Evolutionary conservation across 2,888 invertebrate genomes (phyloP).

Genomic region (Drosophila niveifrons): DNA sequence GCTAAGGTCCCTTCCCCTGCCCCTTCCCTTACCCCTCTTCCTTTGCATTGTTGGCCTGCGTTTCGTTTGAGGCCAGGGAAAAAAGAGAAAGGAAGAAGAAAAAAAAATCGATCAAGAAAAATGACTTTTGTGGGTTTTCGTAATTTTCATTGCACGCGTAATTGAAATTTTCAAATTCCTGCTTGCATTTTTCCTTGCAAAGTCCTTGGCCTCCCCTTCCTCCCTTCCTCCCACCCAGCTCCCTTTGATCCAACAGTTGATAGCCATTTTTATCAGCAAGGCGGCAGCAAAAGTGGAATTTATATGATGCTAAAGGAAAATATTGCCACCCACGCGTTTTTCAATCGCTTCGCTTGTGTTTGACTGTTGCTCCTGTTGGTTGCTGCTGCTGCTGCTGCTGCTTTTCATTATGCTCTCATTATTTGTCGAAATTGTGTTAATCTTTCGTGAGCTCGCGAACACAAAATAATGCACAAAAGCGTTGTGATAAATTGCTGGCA

Average conservation of each 20-base stretch:
- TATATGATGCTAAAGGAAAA: constrained; percentile 77
- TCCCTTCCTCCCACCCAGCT: not conserved
- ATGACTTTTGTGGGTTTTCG: constrained; percentile 82
- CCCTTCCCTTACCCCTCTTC: constrained; percentile 4
- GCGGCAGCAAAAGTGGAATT: constrained; percentile 64
- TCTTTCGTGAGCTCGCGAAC: constrained; percentile 56
- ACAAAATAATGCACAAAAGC: constrained; percentile 52
- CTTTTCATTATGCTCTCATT: constrained; percentile 73
- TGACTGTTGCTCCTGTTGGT: constrained; percentile 4
- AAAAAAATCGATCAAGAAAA: constrained; percentile 82
- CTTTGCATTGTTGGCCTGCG: constrained; percentile 65
- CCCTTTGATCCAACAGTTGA: constrained; percentile 19
- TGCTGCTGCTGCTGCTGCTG: constrained; percentile 22
- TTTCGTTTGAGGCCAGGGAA: constrained; percentile 66
- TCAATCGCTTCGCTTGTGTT: not conserved
- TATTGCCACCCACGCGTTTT: constrained; percentile 30
- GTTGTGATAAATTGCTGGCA: constrained; percentile 61
- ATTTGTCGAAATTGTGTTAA: constrained; percentile 79
- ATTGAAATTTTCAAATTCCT: constrained; percentile 83
- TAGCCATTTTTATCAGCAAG: constrained; percentile 63
- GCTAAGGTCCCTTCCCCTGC: constrained; percentile 18
- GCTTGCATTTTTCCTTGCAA: constrained; percentile 68
- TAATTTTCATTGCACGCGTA: constrained; percentile 83
- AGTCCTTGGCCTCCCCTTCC: not conserved
- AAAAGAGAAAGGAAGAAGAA: constrained; percentile 6